Percentiles rank a stretch among this genome's conserved stretches.
Evolutionary conservation across 2,113 vertebrate genomes (phyloP).

Genomic region (Cricetomys ansorgei): DNA sequence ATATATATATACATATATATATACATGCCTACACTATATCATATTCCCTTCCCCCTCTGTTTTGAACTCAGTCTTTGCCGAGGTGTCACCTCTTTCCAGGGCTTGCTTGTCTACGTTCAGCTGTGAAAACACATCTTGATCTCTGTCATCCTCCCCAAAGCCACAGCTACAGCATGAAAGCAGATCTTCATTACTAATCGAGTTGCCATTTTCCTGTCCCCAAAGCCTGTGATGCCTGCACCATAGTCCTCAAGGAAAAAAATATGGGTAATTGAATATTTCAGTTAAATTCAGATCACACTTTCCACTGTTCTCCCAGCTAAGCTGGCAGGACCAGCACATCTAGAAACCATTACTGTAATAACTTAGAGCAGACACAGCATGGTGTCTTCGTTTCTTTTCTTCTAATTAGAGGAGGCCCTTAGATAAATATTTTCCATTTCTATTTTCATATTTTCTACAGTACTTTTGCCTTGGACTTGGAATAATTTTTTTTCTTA

Average conservation of each 20-base stretch:
- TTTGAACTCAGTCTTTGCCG: conserved; percentile 12
- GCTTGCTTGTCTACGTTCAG: conserved; percentile 51
- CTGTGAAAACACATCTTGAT: conserved; percentile 54
- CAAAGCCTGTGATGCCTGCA: background rate
- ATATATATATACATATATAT: conserved; percentile 28
- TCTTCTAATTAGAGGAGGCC: background rate
- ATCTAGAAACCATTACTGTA: background rate
- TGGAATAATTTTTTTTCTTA: conserved; percentile 24
- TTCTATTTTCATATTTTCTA: conserved; percentile 19
- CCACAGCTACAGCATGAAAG: conserved; percentile 7
- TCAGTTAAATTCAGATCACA: conserved; percentile 7
- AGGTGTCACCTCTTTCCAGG: conserved; percentile 25
- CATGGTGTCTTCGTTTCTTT: background rate
- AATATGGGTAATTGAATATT: conserved; percentile 22
- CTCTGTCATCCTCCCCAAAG: conserved; percentile 35
- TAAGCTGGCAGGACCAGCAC: background rate
- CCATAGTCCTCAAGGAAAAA: conserved; percentile 28
- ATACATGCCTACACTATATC: too few species aligned
- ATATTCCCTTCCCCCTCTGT: background rate
- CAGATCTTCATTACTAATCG: conserved; percentile 53
- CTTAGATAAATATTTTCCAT: background rate
- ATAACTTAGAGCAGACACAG: background rate
- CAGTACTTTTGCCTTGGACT: background rate
- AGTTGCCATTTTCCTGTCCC: conserved; percentile 35
- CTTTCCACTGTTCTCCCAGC: background rate